Evolutionary conservation across 1,140 invertebrate genomes (phyloP), one percentile per base, ranked within the genome.

Genomic region (Camponotus vicinus): DNA sequence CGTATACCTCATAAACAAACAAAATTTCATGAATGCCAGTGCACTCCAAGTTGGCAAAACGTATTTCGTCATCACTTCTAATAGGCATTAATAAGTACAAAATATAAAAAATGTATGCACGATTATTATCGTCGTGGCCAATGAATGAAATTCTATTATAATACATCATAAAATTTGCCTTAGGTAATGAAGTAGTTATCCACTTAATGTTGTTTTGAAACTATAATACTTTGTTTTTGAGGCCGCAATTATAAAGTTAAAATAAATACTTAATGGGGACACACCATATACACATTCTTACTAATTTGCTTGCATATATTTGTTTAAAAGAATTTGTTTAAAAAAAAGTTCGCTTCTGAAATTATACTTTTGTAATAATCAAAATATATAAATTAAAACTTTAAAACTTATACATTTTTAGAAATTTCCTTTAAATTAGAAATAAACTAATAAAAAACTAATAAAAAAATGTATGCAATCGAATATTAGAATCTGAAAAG

Each of bases 1-100:
- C 49, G 40, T 79, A 52, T 13, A 15, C 15, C 61, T 34, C 13
- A 27, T 42, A 18, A 21, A 32, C 69, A 52, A n/a, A 34, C 37
- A 18, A 27, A 69, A 85, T 52, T 85, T 85, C 49, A 82, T 49
- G 27, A 67, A 85, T 69, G 42, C 18, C 64, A 55, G 6, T 55
- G n/a, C 32, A 57, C 27, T 49, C 34, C 11, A 34, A 40, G 32
- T 83, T 70, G 13, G 27, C 21, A n/a, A 7, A n/a, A 27, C 6
- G 34, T 13, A 2, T 82, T 82, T 61, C 1, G 4, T 70, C 49
- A 70, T 21, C 2, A 15, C 4, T 70, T 77, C 9, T 45, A 45
- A 45, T 45, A 45, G 9, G 2, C 11, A n/a, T 27, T 9, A 27
- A 73, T 21, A 73, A 13, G 4, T 55, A 11, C 18, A 21, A 73